These are phyloP conservation scores for Phalangium opilio DNA, from an alignment of 2,888 invertebrate species.

Conservation along the genomic window DNA sequence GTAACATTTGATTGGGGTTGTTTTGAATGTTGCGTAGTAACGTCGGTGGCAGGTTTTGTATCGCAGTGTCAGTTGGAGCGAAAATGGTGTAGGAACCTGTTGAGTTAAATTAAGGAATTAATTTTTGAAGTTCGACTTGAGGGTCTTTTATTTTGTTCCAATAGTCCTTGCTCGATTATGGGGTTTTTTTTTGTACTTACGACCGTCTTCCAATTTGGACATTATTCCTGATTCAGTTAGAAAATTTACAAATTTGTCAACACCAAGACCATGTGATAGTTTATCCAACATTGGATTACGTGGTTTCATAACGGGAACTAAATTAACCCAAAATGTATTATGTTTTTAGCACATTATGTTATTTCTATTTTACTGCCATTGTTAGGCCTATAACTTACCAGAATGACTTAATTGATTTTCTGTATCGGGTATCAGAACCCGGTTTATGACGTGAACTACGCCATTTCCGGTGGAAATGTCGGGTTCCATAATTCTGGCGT, in stretches of 20 bases:
- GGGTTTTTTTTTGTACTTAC: too few relatives aligned
- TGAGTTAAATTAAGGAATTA: not conserved
- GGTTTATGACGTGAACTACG: conserved; percentile 12
- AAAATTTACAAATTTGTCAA: conserved; percentile 15
- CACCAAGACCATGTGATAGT: conserved; percentile 14
- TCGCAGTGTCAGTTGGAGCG: conserved; percentile 19
- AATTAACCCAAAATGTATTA: too few relatives aligned
- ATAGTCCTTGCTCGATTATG: too few relatives aligned
- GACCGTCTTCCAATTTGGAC: too few relatives aligned
- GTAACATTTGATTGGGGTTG: conserved; percentile 12
- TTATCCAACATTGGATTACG: conserved; percentile 7
- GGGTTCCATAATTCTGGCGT: conserved; percentile 6
- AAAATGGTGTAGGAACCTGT: conserved; percentile 17
- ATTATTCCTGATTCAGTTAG: conserved; percentile 15
- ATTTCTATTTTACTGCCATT: too few relatives aligned
- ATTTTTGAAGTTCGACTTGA: too few relatives aligned
- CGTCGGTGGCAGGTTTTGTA: conserved; percentile 14
- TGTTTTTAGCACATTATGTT: too few relatives aligned
- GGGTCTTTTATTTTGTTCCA: too few relatives aligned
- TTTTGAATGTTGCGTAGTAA: conserved; percentile 14
- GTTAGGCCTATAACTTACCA: too few relatives aligned
- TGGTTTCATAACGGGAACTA: not conserved
- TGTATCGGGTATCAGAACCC: conserved; percentile 1
- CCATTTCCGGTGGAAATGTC: conserved; percentile 16
- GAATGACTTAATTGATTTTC: too few relatives aligned